phyloP scores from a whole-genome alignment of 2,797 vertebrate genomes.

The Acrossocheilus wenchowensis region DNA sequence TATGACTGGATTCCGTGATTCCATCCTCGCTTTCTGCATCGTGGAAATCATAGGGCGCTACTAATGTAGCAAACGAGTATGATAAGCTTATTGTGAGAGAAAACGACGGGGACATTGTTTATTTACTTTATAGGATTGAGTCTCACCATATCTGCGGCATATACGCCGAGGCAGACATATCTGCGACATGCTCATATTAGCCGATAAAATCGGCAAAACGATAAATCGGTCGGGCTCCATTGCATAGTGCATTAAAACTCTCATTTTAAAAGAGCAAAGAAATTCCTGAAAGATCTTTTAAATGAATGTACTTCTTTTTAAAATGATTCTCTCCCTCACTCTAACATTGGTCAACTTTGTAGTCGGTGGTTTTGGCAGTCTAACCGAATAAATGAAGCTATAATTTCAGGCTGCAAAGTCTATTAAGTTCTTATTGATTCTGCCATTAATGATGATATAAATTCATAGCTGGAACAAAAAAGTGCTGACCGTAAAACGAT shows the following conservation, averaged over 20 bases:
- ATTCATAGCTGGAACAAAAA: conserved; percentile 77
- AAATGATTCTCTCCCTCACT: conserved; percentile 10
- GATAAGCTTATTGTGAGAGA: background rate
- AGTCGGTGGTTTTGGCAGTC: conserved; percentile 22
- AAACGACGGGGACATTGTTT: background rate
- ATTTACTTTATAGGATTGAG: background rate
- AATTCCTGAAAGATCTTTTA: background rate
- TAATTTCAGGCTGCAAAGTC: conserved; percentile 63
- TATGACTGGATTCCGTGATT: background rate
- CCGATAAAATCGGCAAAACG: background rate
- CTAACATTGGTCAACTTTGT: conserved; percentile 36
- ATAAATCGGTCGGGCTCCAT: background rate
- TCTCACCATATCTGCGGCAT: background rate
- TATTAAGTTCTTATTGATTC: conserved; percentile 85
- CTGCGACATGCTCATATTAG: background rate
- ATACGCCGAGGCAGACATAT: background rate
- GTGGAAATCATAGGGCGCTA: background rate
- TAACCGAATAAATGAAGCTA: conserved; percentile 55
- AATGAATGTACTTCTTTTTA: background rate
- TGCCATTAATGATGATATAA: conserved; percentile 83
- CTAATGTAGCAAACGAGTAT: background rate
- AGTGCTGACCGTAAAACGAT: conserved; percentile 82
- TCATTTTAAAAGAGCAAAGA: background rate
- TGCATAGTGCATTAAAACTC: background rate
- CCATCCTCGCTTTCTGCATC: fast-evolving